These are phyloP conservation scores for Aphelenchoides besseyi DNA, from an alignment of 1,140 invertebrate species.

Conservation along the genomic window DNA sequence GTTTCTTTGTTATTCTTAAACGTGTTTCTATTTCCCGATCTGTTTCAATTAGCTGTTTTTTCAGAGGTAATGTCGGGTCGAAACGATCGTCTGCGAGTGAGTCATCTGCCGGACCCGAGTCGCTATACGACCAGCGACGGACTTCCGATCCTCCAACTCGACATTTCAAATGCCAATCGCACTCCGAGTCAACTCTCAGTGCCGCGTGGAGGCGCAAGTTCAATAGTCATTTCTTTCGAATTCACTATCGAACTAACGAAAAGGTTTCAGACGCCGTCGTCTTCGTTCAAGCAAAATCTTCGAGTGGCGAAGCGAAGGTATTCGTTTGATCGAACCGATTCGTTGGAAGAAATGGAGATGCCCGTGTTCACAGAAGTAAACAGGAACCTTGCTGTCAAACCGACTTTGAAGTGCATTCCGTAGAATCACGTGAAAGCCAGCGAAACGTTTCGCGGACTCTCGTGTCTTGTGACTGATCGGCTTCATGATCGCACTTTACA, in stretches of 20 bases:
- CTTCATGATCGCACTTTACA: neutral
- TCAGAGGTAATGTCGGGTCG: neutral
- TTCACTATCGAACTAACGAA: neutral
- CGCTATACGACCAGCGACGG: neutral
- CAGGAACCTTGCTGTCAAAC: too few relatives aligned
- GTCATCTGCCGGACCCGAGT: neutral
- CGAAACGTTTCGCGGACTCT: neutral
- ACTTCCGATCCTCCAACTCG: neutral
- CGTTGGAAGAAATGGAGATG: constrained; percentile 4
- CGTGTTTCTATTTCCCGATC: neutral
- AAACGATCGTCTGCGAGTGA: neutral
- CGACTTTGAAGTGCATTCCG: neutral
- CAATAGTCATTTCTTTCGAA: neutral
- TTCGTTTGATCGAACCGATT: neutral
- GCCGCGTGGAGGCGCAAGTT: neutral
- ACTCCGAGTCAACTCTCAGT: neutral
- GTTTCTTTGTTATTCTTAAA: too few relatives aligned
- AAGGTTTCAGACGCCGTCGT: constrained; percentile 5
- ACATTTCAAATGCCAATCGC: neutral
- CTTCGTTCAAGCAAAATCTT: neutral
- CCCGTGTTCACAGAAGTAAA: neutral
- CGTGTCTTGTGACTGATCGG: neutral
- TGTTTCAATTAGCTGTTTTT: neutral
- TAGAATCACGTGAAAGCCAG: neutral
- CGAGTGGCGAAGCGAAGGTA: constrained; percentile 4